Percentiles rank a stretch among this genome's conserved stretches.
phyloP scores from a whole-genome alignment of 2,113 vertebrate genomes.

The Acanthochromis polyacanthus region DNA sequence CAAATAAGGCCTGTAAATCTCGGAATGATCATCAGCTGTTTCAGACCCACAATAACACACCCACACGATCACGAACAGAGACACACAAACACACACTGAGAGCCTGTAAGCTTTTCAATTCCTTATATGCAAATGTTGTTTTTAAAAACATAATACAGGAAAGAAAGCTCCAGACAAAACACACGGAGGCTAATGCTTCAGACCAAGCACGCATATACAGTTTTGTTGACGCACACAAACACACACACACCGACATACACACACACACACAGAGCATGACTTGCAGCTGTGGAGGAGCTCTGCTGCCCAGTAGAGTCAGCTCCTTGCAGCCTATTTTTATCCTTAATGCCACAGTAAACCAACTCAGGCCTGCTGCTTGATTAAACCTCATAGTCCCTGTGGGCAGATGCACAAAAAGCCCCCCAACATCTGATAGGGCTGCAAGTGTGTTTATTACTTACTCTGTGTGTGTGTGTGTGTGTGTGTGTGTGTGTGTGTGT shows the following conservation, averaged over 20 bases:
- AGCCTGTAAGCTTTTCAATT: not conserved
- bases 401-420: conserved; percentile 54
- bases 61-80: not conserved
- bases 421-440: conserved; percentile 59
- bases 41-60: not conserved
- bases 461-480: not conserved
- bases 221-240: conserved; percentile 15
- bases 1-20: too few relatives aligned
- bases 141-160: conserved; percentile 5
- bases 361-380: conserved; percentile 64
- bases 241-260: conserved; percentile 45
- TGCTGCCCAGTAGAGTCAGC: conserved; percentile 52
- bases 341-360: conserved; percentile 69
- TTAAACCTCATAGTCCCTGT: conserved; percentile 64
- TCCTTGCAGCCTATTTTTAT: conserved; percentile 74
- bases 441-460: conserved; percentile 40
- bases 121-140: conserved; percentile 22
- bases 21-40: not conserved
- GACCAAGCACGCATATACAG: not conserved
- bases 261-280: conserved; percentile 43
- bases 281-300: conserved; percentile 47
- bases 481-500: conserved; percentile 21
- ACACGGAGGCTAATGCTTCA: conserved; percentile 2
- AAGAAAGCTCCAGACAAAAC: conserved; percentile 9
- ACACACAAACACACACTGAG: conserved; percentile 8